These are phyloP conservation scores for Cephus spinipes DNA, from an alignment of 2,888 invertebrate species.

Conservation along the genomic window DNA sequence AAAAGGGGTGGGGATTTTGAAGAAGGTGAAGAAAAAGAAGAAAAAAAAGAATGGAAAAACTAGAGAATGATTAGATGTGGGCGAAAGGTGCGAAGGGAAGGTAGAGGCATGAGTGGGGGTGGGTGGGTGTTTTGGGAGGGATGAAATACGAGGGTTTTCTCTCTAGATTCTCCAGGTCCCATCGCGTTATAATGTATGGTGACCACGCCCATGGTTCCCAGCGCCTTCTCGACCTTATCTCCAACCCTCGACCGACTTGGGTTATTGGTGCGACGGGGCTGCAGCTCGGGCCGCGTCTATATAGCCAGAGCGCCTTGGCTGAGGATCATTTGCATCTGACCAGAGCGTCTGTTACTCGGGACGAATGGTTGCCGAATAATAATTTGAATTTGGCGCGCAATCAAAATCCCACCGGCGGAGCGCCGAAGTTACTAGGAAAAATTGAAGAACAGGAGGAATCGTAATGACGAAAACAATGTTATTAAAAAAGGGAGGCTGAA, in stretches of 20 bases:
- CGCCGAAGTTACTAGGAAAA: no score
- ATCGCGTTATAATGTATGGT: neutral
- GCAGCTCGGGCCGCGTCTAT: no score
- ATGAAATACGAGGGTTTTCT: neutral
- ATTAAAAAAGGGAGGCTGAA: neutral
- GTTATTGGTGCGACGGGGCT: conserved; percentile 1
- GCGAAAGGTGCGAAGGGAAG: conserved; percentile 9
- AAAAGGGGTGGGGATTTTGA: conserved; percentile 6
- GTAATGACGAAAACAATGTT: neutral
- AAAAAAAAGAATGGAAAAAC: neutral
- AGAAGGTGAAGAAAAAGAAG: conserved; percentile 2
- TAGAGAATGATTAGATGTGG: conserved; percentile 18
- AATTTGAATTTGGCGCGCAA: no score
- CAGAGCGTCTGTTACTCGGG: no score
- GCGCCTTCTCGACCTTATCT: neutral
- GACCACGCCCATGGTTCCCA: neutral
- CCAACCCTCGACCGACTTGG: neutral
- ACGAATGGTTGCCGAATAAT: no score
- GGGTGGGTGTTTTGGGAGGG: conserved; percentile 15
- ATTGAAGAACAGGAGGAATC: neutral
- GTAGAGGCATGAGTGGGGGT: conserved; percentile 1
- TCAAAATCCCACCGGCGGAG: no score
- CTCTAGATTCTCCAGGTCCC: neutral
- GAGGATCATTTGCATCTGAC: no score
- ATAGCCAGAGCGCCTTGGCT: no score